These are phyloP conservation scores for Zapus hudsonius DNA, from an alignment of 2,113 vertebrate genomes.

Conservation along the genomic window DNA sequence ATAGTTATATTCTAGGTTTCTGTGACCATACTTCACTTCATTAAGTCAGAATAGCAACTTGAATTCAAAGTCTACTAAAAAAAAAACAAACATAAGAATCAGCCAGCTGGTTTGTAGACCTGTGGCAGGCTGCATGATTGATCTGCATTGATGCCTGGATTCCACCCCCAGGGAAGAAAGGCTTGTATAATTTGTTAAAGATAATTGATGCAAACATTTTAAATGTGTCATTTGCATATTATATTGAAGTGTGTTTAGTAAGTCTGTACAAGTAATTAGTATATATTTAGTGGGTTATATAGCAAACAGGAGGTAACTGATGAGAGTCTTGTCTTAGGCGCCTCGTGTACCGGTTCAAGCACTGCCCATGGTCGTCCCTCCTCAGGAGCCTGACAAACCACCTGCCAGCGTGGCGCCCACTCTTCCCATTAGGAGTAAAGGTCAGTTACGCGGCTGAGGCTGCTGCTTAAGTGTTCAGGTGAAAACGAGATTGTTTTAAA, in stretches of 20 bases:
- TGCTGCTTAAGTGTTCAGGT: slow-evolving; percentile 66
- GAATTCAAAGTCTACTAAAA: slow-evolving; percentile 16
- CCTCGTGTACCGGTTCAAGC: slow-evolving; percentile 99
- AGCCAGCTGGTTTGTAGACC: not conserved
- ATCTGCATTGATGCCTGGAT: too few species aligned
- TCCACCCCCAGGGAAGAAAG: not conserved
- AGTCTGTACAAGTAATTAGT: not conserved
- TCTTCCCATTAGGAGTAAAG: slow-evolving; percentile 97
- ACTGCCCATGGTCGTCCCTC: slow-evolving; percentile 98
- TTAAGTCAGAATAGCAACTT: slow-evolving; percentile 6
- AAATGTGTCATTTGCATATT: slow-evolving; percentile 4
- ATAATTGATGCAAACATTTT: not conserved
- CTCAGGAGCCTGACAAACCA: slow-evolving; percentile 98
- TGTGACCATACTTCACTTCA: slow-evolving; percentile 31
- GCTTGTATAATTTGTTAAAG: not conserved
- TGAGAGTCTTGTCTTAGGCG: slow-evolving; percentile 88
- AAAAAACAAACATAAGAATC: not conserved
- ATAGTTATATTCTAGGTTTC: slow-evolving; percentile 10
- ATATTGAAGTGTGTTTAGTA: slow-evolving; percentile 54
- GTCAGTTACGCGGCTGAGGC: slow-evolving; percentile 86
- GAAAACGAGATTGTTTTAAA: slow-evolving; percentile 63
- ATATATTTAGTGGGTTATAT: slow-evolving; percentile 44
- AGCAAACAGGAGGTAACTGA: slow-evolving; percentile 67
- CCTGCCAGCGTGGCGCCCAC: slow-evolving; percentile 95
- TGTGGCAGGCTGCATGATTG: not conserved